Percentiles rank a stretch among this genome's conserved stretches.
Conservation (phyloP, 2,888 invertebrate genomes). For the Pyrrhosoma nymphula region DNA sequence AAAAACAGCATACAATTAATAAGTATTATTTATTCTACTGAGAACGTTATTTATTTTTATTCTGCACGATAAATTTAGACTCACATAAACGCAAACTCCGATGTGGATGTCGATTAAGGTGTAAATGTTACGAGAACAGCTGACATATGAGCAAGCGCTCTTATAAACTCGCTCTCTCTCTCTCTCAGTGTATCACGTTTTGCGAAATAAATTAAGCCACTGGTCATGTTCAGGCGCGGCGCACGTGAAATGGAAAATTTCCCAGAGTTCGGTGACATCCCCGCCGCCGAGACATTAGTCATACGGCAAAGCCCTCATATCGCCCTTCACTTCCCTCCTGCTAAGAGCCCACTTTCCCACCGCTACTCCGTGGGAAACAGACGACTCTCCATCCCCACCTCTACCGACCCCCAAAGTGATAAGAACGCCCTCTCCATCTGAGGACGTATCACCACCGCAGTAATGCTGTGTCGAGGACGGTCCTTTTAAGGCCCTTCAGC, state of each 20-base stretch:
- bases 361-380: background rate
- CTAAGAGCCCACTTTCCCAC: background rate
- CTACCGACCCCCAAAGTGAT: background rate
- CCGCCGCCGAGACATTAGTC: conserved; percentile 6
- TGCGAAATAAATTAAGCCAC: background rate
- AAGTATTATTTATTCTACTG: too few relatives aligned
- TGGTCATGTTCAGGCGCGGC: background rate
- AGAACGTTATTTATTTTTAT: too few relatives aligned
- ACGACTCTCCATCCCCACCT: background rate
- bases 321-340: background rate
- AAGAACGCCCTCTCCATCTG: background rate
- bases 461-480: background rate
- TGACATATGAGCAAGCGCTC: background rate
- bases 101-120: too few relatives aligned
- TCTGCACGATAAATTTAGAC: too few relatives aligned
- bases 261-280: background rate
- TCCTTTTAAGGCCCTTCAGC: background rate
- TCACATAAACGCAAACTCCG: too few relatives aligned
- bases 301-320: background rate
- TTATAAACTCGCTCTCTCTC: background rate
- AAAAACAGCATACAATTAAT: too few relatives aligned
- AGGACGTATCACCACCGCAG: background rate
- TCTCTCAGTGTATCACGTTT: background rate
- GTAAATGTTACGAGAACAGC: too few relatives aligned
- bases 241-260: background rate